Evolutionary conservation across 2,888 invertebrate genomes (phyloP).

Genomic region (Aspidiotus destructor): DNA sequence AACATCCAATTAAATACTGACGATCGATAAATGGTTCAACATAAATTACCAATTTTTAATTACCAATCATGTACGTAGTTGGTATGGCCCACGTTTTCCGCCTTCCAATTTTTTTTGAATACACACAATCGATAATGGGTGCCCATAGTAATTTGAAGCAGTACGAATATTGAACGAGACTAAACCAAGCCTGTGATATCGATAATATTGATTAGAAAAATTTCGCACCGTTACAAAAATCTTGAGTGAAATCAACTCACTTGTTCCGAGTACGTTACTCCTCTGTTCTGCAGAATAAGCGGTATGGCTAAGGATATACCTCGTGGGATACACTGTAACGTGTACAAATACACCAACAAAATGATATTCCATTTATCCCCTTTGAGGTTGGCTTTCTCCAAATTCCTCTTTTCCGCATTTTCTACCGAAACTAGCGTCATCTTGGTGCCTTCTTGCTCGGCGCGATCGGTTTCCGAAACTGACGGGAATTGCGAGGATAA

Average conservation of each 20-base stretch:
- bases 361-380: constrained; percentile 26
- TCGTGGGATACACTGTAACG: constrained; percentile 29
- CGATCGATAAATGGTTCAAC: background rate
- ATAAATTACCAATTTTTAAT: background rate
- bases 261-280: constrained; percentile 25
- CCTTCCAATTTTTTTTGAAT: constrained; percentile 16
- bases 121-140: constrained; percentile 26
- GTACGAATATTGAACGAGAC: constrained; percentile 10
- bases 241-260: background rate
- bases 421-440: no score
- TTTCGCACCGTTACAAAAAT: no score
- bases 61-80: constrained; percentile 25
- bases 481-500: no score
- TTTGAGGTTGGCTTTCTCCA: background rate
- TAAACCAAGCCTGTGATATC: constrained; percentile 15
- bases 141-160: constrained; percentile 27
- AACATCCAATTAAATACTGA: no score
- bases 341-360: constrained; percentile 23
- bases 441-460: no score
- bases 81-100: constrained; percentile 30
- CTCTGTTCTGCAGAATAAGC: constrained; percentile 27
- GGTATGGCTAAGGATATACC: constrained; percentile 23
- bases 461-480: no score
- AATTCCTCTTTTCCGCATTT: no score
- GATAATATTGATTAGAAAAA: no score